Evolutionary conservation across 1,140 invertebrate species (phyloP), one percentile per base, ranked within the genome.

Genomic region (Lasioglossum albipes): DNA sequence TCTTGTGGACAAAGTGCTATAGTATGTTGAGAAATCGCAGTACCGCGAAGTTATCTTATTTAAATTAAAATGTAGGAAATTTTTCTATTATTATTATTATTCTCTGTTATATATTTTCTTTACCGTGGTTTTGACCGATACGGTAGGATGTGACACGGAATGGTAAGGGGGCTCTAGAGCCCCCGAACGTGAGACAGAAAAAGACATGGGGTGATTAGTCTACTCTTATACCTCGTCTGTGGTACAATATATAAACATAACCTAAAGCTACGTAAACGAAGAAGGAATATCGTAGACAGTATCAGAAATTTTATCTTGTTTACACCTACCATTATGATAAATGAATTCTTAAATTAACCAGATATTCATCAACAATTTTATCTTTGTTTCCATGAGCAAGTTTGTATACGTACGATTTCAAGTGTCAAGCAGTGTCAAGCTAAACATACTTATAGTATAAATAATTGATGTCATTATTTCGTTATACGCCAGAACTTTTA

Each of bases 181-280:
- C n/a, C n/a, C n/a, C n/a, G n/a, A n/a, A n/a, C n/a, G n/a, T n/a
- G n/a, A n/a, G n/a, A n/a, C 27, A 27, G 27, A 27, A 27, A 27
- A 27, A 27, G 27, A 27, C 27, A 27, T 27, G 0, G 27, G 1
- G 27, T 27, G 27, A 27, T 27, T 27, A 27, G 27, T 27, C 27
- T 27, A 27, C 27, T 27, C 1, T 1, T 27, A 27, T 27, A 27
- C 27, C 27, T 27, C 27, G 27, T 27, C 27, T 27, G 27, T 0
- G 12, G 13, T n/a, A 36, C 45, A 49, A 59, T 27, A 2, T 27
- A 66, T 52, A 64, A 73, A 61, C 78, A 84, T 85, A 85, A 85
- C 83, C 84, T 81, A 73, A 54, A 64, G 45, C n/a, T 67, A 13
- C 20, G 52, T 7, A 49, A 45, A 7, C 22, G 18, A 69, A 2